Base-by-base conservation (phyloP, 2,888 invertebrate genomes). In the Baronia brevicornis region DNA sequence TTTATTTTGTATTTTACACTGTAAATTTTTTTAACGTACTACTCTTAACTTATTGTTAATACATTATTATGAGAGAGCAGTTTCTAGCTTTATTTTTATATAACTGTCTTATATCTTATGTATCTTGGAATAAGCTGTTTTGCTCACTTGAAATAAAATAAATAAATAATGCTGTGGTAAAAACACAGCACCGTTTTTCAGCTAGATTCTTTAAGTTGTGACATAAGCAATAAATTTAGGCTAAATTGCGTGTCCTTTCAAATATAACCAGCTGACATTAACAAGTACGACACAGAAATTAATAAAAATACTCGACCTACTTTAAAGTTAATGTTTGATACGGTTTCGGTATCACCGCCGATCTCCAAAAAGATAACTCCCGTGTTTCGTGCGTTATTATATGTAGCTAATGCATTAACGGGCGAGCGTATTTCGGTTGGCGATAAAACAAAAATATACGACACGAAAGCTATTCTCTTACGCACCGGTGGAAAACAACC, bases 281-380 rank as follows among this genome's bases (percentile, higher is more conserved):
- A 43, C 39, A 40, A 39, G 38, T 34, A 24, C 44, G 30, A 28
- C 28, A 34, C 26, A 23, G 25, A 28, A 36, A 42, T 42, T 43
- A 37, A 41, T 41, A 35, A 37, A 40, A 38, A 32, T 35, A 31
- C 32, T 26, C 38, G 33, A 31, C 32, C 39, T 33, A 39, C 39
- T 36, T 34, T 41, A 39, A 42, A 34, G 37, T 49, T 48, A 51
- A 51, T 47, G 44, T 44, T 43, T 41, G 44, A 42, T 53, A 50
- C 48, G 48, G 46, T 52, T 53, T 51, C 26, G 14, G 8, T 39
- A 30, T 38, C 24, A 28, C 43, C 39, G 30, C 31, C 27, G 31
- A 37, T 39, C 30, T 15, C 15, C 15, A 6, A 21, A 33, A 32
- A 27, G 25, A 26, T 20, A 26, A 21, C 15, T 17, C 29, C 21